A percentile compares a stretch with the other conserved stretches of the same genome.
These are phyloP conservation scores for Athalia rosae DNA, from an alignment of 2,888 invertebrate species.

Conservation along the genomic window DNA sequence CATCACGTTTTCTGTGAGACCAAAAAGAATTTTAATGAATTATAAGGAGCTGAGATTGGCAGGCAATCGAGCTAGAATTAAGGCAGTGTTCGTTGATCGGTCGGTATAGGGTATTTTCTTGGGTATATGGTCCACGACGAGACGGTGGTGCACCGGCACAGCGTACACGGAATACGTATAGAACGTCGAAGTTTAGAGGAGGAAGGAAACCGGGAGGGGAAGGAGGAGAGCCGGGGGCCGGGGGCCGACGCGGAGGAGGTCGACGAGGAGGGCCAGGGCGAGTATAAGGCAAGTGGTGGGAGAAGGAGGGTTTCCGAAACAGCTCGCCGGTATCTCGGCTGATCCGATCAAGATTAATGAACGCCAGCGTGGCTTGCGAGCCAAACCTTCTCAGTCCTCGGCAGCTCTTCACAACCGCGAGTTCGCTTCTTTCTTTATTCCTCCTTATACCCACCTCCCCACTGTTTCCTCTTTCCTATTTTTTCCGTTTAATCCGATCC, in stretches of 20 bases:
- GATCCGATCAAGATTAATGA: conserved; percentile 76
- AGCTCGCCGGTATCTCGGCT: conserved; percentile 73
- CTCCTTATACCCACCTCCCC: conserved; percentile 21
- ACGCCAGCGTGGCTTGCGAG: conserved; percentile 77
- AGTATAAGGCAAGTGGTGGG: conserved; percentile 49
- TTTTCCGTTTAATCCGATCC: conserved; percentile 46
- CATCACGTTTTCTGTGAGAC: conserved; percentile 71
- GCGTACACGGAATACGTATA: conserved; percentile 50
- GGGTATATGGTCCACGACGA: not conserved
- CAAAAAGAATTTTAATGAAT: conserved; percentile 73
- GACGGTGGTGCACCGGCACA: not conserved
- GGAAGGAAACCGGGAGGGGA: conserved; percentile 51
- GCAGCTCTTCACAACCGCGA: conserved; percentile 47
- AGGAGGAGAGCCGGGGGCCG: conserved; percentile 54
- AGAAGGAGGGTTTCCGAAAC: conserved; percentile 71
- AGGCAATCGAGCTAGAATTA: conserved; percentile 61
- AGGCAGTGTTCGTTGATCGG: conserved; percentile 53
- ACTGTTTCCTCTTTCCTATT: conserved; percentile 45
- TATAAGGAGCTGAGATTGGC: conserved; percentile 67
- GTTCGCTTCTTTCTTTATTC: conserved; percentile 47
- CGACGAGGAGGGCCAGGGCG: conserved; percentile 65
- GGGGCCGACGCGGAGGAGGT: conserved; percentile 58
- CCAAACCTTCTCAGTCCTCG: conserved; percentile 69
- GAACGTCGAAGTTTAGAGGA: conserved; percentile 47
- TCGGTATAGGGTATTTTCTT: conserved; percentile 29